A percentile compares a stretch with the other conserved stretches of the same genome.
phyloP scores from a whole-genome alignment of 2,888 invertebrate species.

The Laothoe populi region DNA sequence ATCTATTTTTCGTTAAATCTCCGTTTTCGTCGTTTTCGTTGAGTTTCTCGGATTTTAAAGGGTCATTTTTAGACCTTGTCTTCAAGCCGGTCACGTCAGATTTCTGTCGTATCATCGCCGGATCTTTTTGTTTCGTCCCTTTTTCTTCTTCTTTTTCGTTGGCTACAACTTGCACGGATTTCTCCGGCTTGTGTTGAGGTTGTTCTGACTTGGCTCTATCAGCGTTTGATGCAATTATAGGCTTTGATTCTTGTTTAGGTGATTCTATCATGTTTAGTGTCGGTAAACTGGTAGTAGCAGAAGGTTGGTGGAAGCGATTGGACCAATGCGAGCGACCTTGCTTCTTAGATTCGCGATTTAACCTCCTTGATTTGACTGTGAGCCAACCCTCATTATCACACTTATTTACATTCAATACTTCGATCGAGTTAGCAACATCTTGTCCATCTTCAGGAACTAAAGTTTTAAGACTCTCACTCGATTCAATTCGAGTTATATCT shows the following conservation, averaged over 20 bases:
- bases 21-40: constrained; percentile 57
- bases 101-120: constrained; percentile 82
- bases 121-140: constrained; percentile 60
- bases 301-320: constrained; percentile 92
- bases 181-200: constrained; percentile 53
- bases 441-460: constrained; percentile 74
- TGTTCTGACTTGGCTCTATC: constrained; percentile 75
- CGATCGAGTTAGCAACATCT: constrained; percentile 72
- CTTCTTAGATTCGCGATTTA: constrained; percentile 82
- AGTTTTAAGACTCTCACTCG: constrained; percentile 79
- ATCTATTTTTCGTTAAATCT: constrained; percentile 69
- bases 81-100: constrained; percentile 86
- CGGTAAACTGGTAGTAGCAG: constrained; percentile 92
- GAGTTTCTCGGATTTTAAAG: constrained; percentile 65
- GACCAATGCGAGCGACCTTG: constrained; percentile 89
- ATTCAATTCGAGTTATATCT: constrained; percentile 76
- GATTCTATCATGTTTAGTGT: constrained; percentile 86
- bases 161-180: constrained; percentile 43
- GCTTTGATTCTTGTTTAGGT: constrained; percentile 71
- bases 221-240: constrained; percentile 54
- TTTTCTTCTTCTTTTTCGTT: constrained; percentile 55
- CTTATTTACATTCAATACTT: constrained; percentile 77
- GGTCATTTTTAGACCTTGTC: constrained; percentile 67
- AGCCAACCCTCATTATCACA: constrained; percentile 92
- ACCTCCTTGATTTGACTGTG: constrained; percentile 91